Evolutionary conservation across 2,797 vertebrate species (phyloP).

Genomic region (Pseudochirops corinnae): DNA sequence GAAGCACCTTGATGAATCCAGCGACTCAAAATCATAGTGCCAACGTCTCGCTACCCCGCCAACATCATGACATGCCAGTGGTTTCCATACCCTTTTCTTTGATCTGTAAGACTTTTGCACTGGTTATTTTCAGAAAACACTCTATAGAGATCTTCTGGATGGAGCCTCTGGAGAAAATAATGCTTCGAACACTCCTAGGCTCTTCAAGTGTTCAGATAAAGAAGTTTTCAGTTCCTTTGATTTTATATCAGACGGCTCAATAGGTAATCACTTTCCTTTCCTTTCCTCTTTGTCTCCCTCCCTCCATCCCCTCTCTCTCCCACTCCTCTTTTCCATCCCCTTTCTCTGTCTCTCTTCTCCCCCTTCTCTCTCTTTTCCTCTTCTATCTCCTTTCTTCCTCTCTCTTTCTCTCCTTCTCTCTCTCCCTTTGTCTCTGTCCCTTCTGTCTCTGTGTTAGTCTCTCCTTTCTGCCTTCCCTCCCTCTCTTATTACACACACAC

Average conservation of each 20-base stretch:
- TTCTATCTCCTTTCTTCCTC: constrained; percentile 50
- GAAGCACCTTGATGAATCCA: constrained; percentile 82
- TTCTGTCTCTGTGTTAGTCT: background rate
- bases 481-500: background rate
- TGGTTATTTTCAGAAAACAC: constrained; percentile 62
- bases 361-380: background rate
- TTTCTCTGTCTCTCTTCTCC: background rate
- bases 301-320: background rate
- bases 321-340: background rate
- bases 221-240: constrained; percentile 62
- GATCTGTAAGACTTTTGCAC: constrained; percentile 61
- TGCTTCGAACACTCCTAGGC: constrained; percentile 15
- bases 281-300: background rate
- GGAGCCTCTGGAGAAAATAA: constrained; percentile 75
- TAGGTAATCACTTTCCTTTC: background rate
- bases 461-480: background rate
- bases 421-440: background rate
- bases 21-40: constrained; percentile 74
- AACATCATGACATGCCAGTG: background rate
- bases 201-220: constrained; percentile 60
- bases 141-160: constrained; percentile 70
- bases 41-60: background rate
- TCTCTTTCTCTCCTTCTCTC: constrained; percentile 11
- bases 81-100: constrained; percentile 66
- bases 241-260: constrained; percentile 34